Percentiles rank a stretch among this genome's conserved stretches.
These are phyloP conservation scores for Lota lota DNA, from an alignment of 2,113 vertebrate genomes.

Conservation along the genomic window DNA sequence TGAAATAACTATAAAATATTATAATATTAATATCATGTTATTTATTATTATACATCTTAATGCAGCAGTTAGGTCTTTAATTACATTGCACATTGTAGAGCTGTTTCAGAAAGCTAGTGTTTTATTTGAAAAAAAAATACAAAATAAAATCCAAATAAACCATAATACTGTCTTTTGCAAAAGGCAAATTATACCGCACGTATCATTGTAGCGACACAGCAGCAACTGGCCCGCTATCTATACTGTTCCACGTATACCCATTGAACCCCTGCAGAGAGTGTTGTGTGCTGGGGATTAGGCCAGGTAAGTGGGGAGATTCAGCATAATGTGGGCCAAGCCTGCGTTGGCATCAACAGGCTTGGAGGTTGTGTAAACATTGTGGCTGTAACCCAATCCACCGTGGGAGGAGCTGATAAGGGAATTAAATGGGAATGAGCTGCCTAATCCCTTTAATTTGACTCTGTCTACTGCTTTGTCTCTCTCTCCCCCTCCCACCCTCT, in stretches of 20 bases:
- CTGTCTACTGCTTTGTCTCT: background rate
- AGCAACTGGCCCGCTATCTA: background rate
- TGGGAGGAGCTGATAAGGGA: slow-evolving; percentile 68
- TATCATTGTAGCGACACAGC: background rate
- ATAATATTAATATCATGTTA: too few species aligned
- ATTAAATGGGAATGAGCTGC: slow-evolving; percentile 62
- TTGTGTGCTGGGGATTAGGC: slow-evolving; percentile 52
- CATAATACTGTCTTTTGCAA: background rate
- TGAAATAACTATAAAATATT: too few species aligned
- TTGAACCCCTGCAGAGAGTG: slow-evolving; percentile 17
- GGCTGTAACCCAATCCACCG: slow-evolving; percentile 52
- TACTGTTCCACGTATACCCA: background rate
- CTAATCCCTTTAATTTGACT: slow-evolving; percentile 71
- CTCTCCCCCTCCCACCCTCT: slow-evolving; percentile 31
- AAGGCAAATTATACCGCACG: background rate
- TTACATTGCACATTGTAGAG: too few species aligned
- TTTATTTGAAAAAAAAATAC: too few species aligned
- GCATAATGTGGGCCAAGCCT: slow-evolving; percentile 60
- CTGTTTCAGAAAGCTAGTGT: too few species aligned
- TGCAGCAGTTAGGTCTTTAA: too few species aligned
- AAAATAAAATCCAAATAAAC: too few species aligned
- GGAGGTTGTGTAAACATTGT: slow-evolving; percentile 63
- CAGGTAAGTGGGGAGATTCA: slow-evolving; percentile 61
- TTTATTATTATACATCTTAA: too few species aligned
- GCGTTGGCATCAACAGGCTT: slow-evolving; percentile 52